These are phyloP conservation scores for Squalus acanthias DNA, from an alignment of 2,797 vertebrate species.

Conservation along the genomic window DNA sequence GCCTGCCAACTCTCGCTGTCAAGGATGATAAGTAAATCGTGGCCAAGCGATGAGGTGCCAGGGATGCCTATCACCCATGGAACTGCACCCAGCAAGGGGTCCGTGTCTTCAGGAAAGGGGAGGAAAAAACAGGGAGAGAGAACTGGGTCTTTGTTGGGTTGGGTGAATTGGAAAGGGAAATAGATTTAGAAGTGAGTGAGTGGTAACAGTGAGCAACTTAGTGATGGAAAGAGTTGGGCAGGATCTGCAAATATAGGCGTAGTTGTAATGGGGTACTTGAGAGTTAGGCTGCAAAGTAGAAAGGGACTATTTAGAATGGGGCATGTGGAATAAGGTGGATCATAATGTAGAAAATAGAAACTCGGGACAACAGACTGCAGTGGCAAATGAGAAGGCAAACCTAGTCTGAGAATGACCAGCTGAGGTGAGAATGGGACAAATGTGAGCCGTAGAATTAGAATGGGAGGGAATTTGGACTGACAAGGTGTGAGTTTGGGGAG, in stretches of 20 bases:
- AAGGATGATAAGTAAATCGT: neutral
- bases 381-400: neutral
- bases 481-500: neutral
- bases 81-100: neutral
- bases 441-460: neutral
- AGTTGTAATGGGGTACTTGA: neutral
- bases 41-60: neutral
- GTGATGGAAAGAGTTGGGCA: neutral
- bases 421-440: neutral
- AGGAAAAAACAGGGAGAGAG: neutral
- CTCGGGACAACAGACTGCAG: neutral
- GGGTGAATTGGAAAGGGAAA: neutral
- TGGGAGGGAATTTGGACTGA: neutral
- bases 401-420: neutral
- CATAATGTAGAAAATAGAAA: neutral
- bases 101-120: neutral
- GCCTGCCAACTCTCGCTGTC: neutral
- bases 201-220: neutral
- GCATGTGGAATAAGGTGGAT: neutral
- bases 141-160: neutral
- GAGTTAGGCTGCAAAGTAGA: neutral
- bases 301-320: neutral
- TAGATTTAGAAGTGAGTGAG: neutral
- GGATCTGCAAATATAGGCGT: neutral
- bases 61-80: neutral